Evolutionary conservation across 2,888 invertebrate species (phyloP), one percentile per base, ranked within the genome.

Genomic region (Pachydiplax longipennis): DNA sequence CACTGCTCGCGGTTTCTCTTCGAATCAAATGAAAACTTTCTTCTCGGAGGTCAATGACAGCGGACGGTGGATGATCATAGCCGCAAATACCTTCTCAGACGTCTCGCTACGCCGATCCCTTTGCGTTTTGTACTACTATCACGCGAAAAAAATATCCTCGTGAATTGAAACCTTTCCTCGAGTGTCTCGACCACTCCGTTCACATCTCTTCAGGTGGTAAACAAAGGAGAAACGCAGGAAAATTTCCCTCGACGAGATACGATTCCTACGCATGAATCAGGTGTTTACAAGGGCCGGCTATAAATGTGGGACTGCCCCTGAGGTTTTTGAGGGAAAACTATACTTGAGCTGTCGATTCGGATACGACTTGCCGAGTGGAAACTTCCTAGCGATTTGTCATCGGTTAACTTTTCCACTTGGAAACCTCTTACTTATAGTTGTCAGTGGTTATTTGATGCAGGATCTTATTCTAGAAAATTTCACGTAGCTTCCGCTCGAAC

Each of bases 1-100:
- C 37, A 81, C 83, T 0, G 44, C 22, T 44, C 44, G 25, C 44
- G 83, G 53, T 87, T 87, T 61, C 87, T 87, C 87, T n/a, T n/a
- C 35, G 58, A 83, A 87, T 81, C 81, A 40, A 81, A 58, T 61
- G 87, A 87, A 87, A 83, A 58, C 83, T 83, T 83, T 83, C 83
- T 83, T 83, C 83, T 83, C 58, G 25, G 83, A 58, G 87, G 87
- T 87, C 87, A 87, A 61, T 87, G 87, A 87, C 87, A 87, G 87
- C 22, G 61, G 87, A 87, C 87, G 65, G 87, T 10, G 61, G 87
- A 61, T 87, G 58, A 87, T 87, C 87, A 40, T n/a, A 37, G 35
- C 87, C 35, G 53, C 58, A 53, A 53, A 31, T 83, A 44, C 82
- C 82, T 83, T 53, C 25, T 53, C 35, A 25, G 12, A 18, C 40